phyloP scores from a whole-genome alignment of 53 echinoderm and acorn worm species.

The Actinopyga echinites region DNA sequence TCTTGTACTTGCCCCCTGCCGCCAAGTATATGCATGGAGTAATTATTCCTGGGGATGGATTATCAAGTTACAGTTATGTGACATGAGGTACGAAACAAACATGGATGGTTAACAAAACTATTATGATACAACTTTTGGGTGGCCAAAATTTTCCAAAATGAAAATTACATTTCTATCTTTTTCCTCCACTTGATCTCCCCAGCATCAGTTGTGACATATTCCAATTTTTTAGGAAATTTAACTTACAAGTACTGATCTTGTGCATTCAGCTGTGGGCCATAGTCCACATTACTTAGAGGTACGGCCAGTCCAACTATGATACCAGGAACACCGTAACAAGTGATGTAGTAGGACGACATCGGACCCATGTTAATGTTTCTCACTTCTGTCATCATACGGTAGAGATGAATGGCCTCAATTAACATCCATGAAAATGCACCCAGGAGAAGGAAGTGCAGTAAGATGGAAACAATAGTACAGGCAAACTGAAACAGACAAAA shows the following conservation, averaged over 20 bases:
- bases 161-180: not conserved
- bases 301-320: conserved; percentile 93
- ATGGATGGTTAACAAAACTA: too few relatives aligned
- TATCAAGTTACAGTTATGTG: too few relatives aligned
- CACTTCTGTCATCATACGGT: conserved; percentile 99
- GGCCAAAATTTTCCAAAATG: too few relatives aligned
- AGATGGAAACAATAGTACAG: conserved; percentile 90
- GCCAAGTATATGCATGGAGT: too few relatives aligned
- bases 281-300: conserved; percentile 85
- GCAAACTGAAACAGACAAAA: conserved; percentile 65
- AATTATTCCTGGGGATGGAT: too few relatives aligned
- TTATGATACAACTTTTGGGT: too few relatives aligned
- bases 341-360: conserved; percentile 93
- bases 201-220: too few relatives aligned
- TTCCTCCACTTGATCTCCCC: too few relatives aligned
- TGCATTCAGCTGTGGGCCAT: conserved; percentile 78
- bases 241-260: conserved; percentile 95
- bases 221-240: not conserved
- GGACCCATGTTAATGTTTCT: conserved; percentile 97
- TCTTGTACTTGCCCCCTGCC: too few relatives aligned
- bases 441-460: conserved; percentile 85
- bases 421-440: conserved; percentile 98
- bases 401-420: conserved; percentile 92
- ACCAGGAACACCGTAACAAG: conserved; percentile 82
- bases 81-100: too few relatives aligned